Conservation (phyloP, 2,797 vertebrate species). For the Bradypus variegatus region DNA sequence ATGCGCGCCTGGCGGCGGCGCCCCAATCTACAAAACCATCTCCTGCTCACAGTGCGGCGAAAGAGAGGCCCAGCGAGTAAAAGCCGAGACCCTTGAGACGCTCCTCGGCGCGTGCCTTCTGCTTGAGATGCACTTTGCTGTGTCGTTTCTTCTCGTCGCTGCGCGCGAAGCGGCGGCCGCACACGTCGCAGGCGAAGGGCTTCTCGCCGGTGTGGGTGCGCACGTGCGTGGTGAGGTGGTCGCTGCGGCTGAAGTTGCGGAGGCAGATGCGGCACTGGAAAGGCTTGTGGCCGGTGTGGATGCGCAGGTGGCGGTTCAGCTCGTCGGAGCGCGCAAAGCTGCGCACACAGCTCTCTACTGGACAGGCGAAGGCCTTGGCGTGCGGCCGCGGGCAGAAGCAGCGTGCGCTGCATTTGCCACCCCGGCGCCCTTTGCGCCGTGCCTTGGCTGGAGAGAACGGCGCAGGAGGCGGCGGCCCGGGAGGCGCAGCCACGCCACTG, state of each 20-base stretch:
- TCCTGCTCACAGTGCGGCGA: conserved; percentile 67
- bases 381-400: conserved; percentile 89
- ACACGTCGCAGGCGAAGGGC: conserved; percentile 96
- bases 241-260: conserved; percentile 97
- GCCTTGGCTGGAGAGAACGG: conserved; percentile 77
- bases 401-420: conserved; percentile 84
- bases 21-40: background rate
- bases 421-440: conserved; percentile 83
- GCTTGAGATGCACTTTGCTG: conserved; percentile 94
- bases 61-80: conserved; percentile 77
- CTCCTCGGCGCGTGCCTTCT: conserved; percentile 94
- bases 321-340: conserved; percentile 98
- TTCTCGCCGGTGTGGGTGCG: conserved; percentile 98
- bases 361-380: conserved; percentile 96
- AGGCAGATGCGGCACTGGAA: conserved; percentile 99
- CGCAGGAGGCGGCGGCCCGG: conserved; percentile 77
- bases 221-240: conserved; percentile 98
- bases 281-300: conserved; percentile 97
- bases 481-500: conserved; percentile 68
- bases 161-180: conserved; percentile 93
- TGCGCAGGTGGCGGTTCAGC: conserved; percentile 96
- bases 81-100: conserved; percentile 85
- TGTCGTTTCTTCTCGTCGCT: conserved; percentile 95
- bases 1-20: background rate
- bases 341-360: conserved; percentile 92